phyloP scores from a whole-genome alignment of 2,113 vertebrate genomes.

The Colossoma macropomum region DNA sequence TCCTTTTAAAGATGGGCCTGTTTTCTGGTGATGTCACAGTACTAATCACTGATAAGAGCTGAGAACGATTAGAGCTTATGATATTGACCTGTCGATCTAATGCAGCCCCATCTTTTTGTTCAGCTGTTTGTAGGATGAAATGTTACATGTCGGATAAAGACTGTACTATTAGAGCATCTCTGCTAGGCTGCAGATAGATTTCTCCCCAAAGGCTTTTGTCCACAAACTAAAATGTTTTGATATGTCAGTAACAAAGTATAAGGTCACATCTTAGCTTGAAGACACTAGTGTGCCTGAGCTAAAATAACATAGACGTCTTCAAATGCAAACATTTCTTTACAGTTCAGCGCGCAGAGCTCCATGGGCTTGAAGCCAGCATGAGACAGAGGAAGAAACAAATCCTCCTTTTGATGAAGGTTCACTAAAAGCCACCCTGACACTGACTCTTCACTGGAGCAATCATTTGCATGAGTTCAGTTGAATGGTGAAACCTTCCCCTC shows the following conservation, averaged over 20 bases:
- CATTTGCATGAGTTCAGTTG: conserved; percentile 67
- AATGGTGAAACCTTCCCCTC: conserved; percentile 62
- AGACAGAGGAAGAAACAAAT: conserved; percentile 47
- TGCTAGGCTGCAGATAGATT: neutral
- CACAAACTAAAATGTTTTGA: conserved; percentile 44
- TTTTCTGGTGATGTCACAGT: neutral
- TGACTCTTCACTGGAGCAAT: conserved; percentile 59
- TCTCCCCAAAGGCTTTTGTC: conserved; percentile 18
- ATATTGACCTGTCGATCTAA: neutral
- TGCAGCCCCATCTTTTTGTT: neutral
- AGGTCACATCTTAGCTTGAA: conserved; percentile 54
- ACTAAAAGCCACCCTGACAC: conserved; percentile 63
- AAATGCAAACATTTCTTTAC: conserved; percentile 23
- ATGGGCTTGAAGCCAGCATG: conserved; percentile 56
- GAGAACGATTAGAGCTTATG: neutral
- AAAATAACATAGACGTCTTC: conserved; percentile 51
- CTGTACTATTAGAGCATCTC: conserved; percentile 8
- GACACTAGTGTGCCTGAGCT: conserved; percentile 41
- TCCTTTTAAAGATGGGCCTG: neutral
- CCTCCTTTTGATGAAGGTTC: conserved; percentile 60
- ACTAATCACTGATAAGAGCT: neutral
- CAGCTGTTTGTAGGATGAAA: neutral
- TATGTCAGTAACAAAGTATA: conserved; percentile 64
- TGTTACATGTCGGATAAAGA: neutral
- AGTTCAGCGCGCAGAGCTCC: conserved; percentile 52